Evolutionary conservation across 30 jellyfish, hydroid and myxozoan genomes (phyloP).

Genomic region (Catostylus mosaicus): DNA sequence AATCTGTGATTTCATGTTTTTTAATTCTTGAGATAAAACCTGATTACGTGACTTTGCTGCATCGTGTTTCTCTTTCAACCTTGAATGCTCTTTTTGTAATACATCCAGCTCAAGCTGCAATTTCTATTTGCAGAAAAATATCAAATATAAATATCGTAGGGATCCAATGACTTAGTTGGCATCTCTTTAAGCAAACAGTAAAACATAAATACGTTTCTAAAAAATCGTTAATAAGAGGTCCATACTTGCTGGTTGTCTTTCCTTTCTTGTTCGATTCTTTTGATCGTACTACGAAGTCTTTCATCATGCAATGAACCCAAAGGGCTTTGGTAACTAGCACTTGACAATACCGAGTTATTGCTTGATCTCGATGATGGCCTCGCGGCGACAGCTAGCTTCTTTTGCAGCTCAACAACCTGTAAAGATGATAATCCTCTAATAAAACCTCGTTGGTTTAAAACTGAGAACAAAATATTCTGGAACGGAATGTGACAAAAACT

Average conservation of each 20-base stretch:
- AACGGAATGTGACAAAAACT: too few species aligned
- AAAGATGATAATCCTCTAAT: too few species aligned
- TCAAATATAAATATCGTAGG: too few species aligned
- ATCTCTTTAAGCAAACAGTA: too few species aligned
- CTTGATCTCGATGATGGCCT: slow-evolving; percentile 47
- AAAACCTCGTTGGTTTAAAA: too few species aligned
- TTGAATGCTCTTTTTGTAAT: slow-evolving; percentile 64
- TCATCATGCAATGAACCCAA: slow-evolving; percentile 81
- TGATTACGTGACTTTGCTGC: slow-evolving; percentile 94
- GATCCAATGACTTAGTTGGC: too few species aligned
- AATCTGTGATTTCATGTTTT: slow-evolving; percentile 72
- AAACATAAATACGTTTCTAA: too few species aligned
- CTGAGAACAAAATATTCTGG: too few species aligned
- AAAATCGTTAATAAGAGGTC: too few species aligned
- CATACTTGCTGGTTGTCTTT: slow-evolving; percentile 89
- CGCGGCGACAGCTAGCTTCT: slow-evolving; percentile 20
- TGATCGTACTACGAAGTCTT: slow-evolving; percentile 71
- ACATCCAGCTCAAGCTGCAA: slow-evolving; percentile 73
- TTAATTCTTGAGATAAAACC: slow-evolving; percentile 76
- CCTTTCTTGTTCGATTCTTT: slow-evolving; percentile 80
- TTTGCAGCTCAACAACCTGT: slow-evolving; percentile 75
- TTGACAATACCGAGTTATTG: slow-evolving; percentile 37
- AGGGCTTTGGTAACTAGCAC: slow-evolving; percentile 68
- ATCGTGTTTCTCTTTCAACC: slow-evolving; percentile 75
- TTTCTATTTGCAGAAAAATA: too few species aligned